Base-by-base conservation (phyloP, 1,140 invertebrate species). In the Conus betulinus region DNA sequence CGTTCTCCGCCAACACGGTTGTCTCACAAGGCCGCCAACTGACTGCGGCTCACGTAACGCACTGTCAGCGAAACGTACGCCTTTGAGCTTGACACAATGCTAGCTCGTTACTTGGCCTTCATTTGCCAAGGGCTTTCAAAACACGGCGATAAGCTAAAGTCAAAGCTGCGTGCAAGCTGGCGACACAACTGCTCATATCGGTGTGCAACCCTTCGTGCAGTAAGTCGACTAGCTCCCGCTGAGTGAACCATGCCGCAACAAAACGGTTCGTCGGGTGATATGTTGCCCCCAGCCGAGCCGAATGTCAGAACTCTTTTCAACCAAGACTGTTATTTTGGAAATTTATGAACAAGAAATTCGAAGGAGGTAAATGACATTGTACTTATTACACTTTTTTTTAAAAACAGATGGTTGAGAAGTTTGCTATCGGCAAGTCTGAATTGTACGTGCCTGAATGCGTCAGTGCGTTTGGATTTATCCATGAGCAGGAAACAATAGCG, bases 341-440 rank as follows among this genome's bases (percentile, higher is more conserved):
- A 96, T 96, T 2, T 97, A 98, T 93, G 98, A 99, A 96, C 96
- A 96, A 86, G 98, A 99, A 96, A 98, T 99, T 91, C 96, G 97
- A 78, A 96, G 98, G 95, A 97, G 98, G 98, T 98, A 96, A 71
- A 71, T 71, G 0, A 71, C 20, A 23, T 7, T 27, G 17, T 27
- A 20, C 71, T 53, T 88, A n/a, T 17, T 79, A 52, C 20, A 5
- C 27, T 27, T 52, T 79, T 6, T 60, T 27, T 17, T 83, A 17
- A 78, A 13, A 52, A 7, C 8, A 27, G 10, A 23, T 53, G 63
- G n/a, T 79, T 79, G 23, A 7, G 15, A 23, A n/a, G 15, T 13
- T 71, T 23, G 23, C 23, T 20, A 71, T 71, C 20, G 11, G 6
- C 67, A 63, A 20, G 10, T 63, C 17, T 63, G 60, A 60, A 27